Conservation (phyloP, 1,140 invertebrate species). For the Himalopsyche phryganea region DNA sequence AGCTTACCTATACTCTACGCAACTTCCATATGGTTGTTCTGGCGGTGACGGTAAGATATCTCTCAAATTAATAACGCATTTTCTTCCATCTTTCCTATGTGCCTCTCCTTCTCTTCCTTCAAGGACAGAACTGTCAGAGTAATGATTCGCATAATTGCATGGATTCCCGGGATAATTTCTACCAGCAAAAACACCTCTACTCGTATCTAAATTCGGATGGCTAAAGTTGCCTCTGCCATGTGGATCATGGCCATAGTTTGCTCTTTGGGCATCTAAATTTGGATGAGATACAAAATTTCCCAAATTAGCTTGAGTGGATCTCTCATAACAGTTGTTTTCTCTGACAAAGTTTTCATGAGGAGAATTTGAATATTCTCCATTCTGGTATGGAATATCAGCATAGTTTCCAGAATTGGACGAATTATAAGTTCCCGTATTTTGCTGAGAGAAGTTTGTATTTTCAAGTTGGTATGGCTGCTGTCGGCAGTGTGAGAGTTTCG, state of each 20-base stretch:
- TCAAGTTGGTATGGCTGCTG: conserved; percentile 17
- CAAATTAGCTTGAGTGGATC: conserved; percentile 8
- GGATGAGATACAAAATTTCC: conserved; percentile 31
- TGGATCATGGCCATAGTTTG: conserved; percentile 11
- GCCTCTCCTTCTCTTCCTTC: conserved; percentile 14
- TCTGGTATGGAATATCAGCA: conserved; percentile 25
- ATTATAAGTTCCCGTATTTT: conserved; percentile 34
- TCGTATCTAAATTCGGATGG: conserved; percentile 29
- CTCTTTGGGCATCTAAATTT: conserved; percentile 29
- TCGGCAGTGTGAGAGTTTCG: conserved; percentile 13
- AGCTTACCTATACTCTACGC: conserved; percentile 30
- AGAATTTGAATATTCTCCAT: conserved; percentile 23
- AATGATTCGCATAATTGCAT: conserved; percentile 29
- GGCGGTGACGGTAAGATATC: conserved; percentile 33
- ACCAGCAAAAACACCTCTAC: conserved; percentile 9
- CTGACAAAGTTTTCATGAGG: conserved; percentile 20
- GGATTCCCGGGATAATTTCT: conserved; percentile 11
- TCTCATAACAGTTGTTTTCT: conserved; percentile 30
- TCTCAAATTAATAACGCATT: conserved; percentile 31
- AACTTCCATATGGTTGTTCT: conserved; percentile 33
- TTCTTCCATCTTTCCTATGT: conserved; percentile 28
- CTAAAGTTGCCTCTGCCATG: conserved; percentile 27
- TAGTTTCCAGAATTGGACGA: conserved; percentile 35
- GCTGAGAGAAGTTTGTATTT: conserved; percentile 27
- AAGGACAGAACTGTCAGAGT: conserved; percentile 29